Evolutionary conservation across 2,113 vertebrate species (phyloP).

Genomic region (Picathartes gymnocephalus): DNA sequence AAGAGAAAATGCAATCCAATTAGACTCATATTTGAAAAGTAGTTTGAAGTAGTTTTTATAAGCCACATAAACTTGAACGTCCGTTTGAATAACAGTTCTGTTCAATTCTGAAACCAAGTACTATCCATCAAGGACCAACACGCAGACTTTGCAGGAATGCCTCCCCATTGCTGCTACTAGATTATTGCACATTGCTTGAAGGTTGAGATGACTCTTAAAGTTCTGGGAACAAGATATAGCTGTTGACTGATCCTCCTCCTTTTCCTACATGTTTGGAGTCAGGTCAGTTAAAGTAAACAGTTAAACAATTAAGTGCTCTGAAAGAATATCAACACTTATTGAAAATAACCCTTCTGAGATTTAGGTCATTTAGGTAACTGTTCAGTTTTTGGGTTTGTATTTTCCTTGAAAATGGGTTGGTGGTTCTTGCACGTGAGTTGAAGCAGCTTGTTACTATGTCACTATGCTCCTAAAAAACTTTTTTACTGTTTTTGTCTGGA

Average conservation of each 20-base stretch:
- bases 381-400: not conserved
- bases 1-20: not conserved
- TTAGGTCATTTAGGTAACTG: not conserved
- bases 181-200: not conserved
- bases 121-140: not conserved
- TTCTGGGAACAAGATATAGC: not conserved
- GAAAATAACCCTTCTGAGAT: not conserved
- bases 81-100: not conserved
- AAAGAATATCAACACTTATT: not conserved
- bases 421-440: not conserved
- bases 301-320: not conserved
- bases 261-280: not conserved
- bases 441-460: not conserved
- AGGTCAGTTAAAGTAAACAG: not conserved
- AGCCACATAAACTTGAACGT: not conserved
- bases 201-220: not conserved
- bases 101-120: not conserved
- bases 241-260: not conserved
- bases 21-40: not conserved
- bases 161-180: not conserved
- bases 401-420: not conserved
- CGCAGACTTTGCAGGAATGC: not conserved
- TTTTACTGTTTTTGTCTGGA: not conserved
- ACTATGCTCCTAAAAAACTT: not conserved
- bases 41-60: not conserved